A percentile compares a stretch with the other conserved stretches of the same genome.
These are phyloP conservation scores for Chionis minor DNA, from an alignment of 2,113 vertebrate genomes.

Conservation along the genomic window DNA sequence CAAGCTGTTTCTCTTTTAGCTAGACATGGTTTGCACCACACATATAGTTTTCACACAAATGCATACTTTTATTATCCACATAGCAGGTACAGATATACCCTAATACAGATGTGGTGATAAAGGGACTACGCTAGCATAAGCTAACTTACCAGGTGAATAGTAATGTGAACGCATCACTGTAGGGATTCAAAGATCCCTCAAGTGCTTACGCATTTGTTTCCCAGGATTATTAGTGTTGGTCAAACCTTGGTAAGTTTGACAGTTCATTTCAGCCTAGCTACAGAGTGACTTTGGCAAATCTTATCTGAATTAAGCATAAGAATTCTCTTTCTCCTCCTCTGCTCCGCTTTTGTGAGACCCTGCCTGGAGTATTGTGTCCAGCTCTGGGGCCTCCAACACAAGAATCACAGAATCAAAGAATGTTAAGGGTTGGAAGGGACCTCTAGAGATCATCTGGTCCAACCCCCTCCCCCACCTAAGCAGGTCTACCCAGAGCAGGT, in stretches of 20 bases:
- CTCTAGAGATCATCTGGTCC: too few species aligned
- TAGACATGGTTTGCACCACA: background rate
- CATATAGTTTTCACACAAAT: background rate
- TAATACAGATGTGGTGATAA: background rate
- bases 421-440: too few species aligned
- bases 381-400: background rate
- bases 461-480: too few species aligned
- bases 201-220: background rate
- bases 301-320: background rate
- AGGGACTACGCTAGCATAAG: fast-evolving
- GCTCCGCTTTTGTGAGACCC: background rate
- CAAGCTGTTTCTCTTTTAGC: background rate
- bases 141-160: background rate
- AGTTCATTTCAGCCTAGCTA: background rate
- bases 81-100: background rate
- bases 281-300: background rate
- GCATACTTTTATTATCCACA: background rate
- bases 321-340: background rate
- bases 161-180: background rate
- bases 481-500: too few species aligned
- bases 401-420: background rate
- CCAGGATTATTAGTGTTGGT: background rate
- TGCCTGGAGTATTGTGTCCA: background rate
- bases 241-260: background rate
- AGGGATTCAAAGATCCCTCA: background rate